A percentile compares a stretch with the other conserved stretches of the same genome.
phyloP scores from a whole-genome alignment of 2,888 invertebrate species.

The Tinea trinotella region DNA sequence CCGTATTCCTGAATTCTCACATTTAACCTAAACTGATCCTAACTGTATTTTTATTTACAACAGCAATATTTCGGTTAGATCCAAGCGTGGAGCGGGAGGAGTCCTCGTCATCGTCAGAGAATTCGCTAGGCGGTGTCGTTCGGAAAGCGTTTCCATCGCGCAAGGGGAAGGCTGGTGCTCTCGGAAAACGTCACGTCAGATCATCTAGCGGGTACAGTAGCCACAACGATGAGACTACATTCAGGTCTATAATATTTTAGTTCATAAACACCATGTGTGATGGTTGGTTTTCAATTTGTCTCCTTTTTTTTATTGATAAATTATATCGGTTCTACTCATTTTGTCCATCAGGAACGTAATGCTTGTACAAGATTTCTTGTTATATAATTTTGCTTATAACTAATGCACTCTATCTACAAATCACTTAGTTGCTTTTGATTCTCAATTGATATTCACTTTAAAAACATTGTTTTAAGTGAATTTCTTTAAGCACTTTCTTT shows the following conservation, averaged over 20 bases:
- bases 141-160: conserved; percentile 80
- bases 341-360: too few relatives aligned
- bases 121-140: conserved; percentile 77
- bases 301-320: conserved; percentile 2
- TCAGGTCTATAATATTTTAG: conserved; percentile 70
- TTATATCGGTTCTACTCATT: too few relatives aligned
- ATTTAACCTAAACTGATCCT: too few relatives aligned
- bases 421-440: too few relatives aligned
- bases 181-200: conserved; percentile 80
- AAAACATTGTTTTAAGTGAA: too few relatives aligned
- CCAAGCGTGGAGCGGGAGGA: conserved; percentile 79
- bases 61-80: conserved; percentile 32
- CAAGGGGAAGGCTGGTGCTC: conserved; percentile 76
- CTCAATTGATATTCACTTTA: too few relatives aligned
- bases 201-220: conserved; percentile 87
- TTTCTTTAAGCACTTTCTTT: too few relatives aligned
- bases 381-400: too few relatives aligned
- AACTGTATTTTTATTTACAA: not conserved
- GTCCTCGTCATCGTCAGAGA: conserved; percentile 85
- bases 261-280: conserved; percentile 15
- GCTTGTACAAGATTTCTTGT: too few relatives aligned
- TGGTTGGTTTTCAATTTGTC: conserved; percentile 8
- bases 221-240: conserved; percentile 89
- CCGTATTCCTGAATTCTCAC: too few relatives aligned
- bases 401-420: too few relatives aligned